These are phyloP conservation scores for Lamprotornis superbus DNA, from an alignment of 2,113 vertebrate species.

Conservation along the genomic window DNA sequence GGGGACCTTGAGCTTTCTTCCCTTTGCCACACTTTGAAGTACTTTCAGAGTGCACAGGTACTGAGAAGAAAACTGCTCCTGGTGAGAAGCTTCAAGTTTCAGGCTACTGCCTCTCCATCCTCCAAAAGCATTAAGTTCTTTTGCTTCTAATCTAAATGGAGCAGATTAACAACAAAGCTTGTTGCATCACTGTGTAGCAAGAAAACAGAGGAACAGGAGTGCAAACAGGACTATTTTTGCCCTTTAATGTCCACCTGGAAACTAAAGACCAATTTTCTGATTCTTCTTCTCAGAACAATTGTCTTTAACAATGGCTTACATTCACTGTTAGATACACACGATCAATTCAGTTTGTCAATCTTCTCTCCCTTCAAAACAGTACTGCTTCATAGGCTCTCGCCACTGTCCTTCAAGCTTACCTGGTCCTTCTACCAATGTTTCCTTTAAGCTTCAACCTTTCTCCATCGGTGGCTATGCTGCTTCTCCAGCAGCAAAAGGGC, in stretches of 20 bases:
- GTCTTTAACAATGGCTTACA: neutral
- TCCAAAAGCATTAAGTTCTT: neutral
- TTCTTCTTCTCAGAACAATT: neutral
- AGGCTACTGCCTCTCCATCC: neutral
- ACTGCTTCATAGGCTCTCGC: neutral
- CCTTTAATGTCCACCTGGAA: neutral
- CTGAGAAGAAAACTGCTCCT: neutral
- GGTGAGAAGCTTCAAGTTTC: neutral
- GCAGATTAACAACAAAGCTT: neutral
- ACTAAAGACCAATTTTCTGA: neutral
- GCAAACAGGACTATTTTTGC: neutral
- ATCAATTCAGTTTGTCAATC: neutral
- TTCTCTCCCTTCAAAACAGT: neutral
- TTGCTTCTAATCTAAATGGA: neutral
- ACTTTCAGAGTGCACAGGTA: neutral
- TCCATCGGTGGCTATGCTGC: neutral
- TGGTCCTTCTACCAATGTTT: neutral
- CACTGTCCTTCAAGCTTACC: neutral
- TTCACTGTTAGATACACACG: fast-evolving
- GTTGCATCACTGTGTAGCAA: neutral
- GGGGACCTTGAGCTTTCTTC: neutral
- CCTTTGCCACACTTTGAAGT: neutral
- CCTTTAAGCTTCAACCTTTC: neutral
- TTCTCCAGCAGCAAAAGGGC: neutral
- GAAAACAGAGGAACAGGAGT: neutral